A percentile compares a stretch with the other conserved stretches of the same genome.
These are phyloP conservation scores for Parus major DNA, from an alignment of 2,113 vertebrate species.

Conservation along the genomic window DNA sequence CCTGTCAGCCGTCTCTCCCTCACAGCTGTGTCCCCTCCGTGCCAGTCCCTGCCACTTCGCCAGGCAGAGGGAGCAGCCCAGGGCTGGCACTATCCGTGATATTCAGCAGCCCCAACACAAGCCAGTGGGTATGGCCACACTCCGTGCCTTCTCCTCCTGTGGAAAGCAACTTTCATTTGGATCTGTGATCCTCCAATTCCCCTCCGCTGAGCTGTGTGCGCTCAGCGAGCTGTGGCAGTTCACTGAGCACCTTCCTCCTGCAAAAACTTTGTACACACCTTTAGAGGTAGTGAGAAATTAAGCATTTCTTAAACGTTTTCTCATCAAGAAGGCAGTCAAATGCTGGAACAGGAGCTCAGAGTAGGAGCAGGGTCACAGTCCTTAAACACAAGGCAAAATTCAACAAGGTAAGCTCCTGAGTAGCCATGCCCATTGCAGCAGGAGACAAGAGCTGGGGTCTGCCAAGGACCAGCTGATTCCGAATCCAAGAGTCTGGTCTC, in stretches of 20 bases:
- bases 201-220: accelerated
- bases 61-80: neutral
- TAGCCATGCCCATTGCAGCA: neutral
- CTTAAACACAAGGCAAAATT: neutral
- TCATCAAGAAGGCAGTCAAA: neutral
- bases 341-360: neutral
- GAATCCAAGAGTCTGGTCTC: neutral
- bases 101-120: neutral
- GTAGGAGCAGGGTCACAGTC: neutral
- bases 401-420: neutral
- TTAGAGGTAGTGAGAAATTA: neutral
- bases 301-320: neutral
- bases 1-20: neutral
- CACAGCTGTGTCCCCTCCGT: accelerated
- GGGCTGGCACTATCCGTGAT: accelerated
- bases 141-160: accelerated
- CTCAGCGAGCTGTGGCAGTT: neutral
- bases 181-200: accelerated
- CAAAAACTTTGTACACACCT: neutral
- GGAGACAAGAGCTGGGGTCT: neutral
- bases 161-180: neutral
- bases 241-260: neutral
- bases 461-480: too few species aligned
- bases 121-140: accelerated
- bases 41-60: neutral